Conservation (phyloP, 2,888 invertebrate genomes). For the Leptinotarsa tumamoca region DNA sequence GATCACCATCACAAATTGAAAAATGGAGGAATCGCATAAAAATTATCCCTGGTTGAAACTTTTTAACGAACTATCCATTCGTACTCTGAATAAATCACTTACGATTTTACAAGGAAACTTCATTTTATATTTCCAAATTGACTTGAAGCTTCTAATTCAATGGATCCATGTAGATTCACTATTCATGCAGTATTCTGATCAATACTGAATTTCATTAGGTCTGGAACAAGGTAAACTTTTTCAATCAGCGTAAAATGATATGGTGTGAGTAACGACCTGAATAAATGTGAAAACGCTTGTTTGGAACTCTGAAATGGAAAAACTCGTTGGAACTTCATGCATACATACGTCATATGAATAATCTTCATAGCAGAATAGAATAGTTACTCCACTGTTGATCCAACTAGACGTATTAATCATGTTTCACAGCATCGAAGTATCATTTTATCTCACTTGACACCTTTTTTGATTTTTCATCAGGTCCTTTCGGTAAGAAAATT, state of each 20-base stretch:
- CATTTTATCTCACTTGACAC: too few species aligned
- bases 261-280: background rate
- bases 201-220: constrained; percentile 17
- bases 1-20: too few species aligned
- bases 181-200: background rate
- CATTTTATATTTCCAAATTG: background rate
- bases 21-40: too few species aligned
- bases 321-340: too few species aligned
- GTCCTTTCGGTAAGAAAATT: too few species aligned
- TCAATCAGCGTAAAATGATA: constrained; percentile 10
- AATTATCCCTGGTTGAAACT: background rate
- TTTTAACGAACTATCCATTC: background rate
- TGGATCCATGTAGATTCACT: background rate
- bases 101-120: background rate
- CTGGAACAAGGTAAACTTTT: background rate
- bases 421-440: too few species aligned
- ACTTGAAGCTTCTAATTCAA: background rate
- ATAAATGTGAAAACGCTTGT: too few species aligned
- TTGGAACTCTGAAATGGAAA: background rate
- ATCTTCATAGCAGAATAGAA: too few species aligned
- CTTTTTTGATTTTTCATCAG: too few species aligned
- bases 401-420: too few species aligned
- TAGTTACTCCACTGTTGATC: too few species aligned
- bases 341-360: too few species aligned
- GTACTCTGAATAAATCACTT: background rate